phyloP scores from a whole-genome alignment of 2,888 invertebrate genomes.

The Cephus spinipes region DNA sequence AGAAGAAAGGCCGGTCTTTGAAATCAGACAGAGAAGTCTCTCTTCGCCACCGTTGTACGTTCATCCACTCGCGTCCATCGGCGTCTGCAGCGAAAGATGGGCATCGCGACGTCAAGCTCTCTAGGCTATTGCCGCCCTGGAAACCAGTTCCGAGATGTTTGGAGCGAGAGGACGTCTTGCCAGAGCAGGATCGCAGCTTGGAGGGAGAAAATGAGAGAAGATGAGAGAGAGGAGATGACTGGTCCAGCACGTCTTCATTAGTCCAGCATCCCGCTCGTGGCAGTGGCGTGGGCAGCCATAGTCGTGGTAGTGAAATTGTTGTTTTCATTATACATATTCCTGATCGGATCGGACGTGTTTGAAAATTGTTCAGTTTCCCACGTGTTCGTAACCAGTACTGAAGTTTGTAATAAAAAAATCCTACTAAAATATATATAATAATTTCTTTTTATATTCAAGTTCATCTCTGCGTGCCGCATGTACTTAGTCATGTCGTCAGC shows the following conservation, averaged over 20 bases:
- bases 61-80: not conserved
- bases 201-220: constrained; percentile 18
- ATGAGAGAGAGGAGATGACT: constrained; percentile 28
- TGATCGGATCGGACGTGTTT: not conserved
- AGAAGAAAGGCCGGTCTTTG: not conserved
- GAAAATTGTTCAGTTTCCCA: not conserved
- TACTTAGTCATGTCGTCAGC: not conserved
- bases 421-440: not conserved
- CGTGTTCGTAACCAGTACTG: not conserved
- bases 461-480: not conserved
- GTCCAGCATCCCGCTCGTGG: constrained; percentile 39
- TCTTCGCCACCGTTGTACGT: not conserved
- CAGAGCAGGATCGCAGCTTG: not conserved
- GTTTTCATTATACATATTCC: not conserved
- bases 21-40: not conserved
- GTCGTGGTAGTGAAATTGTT: constrained; percentile 23
- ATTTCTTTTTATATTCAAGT: not conserved
- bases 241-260: constrained; percentile 48
- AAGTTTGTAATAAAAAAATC: not conserved
- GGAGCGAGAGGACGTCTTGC: constrained; percentile 36
- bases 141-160: constrained; percentile 43
- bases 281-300: constrained; percentile 39
- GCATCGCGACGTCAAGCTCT: constrained; percentile 32
- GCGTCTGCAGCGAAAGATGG: not conserved
- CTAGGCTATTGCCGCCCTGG: constrained; percentile 17